These are phyloP conservation scores for Channa argus DNA, from an alignment of 2,113 vertebrate species.

Conservation along the genomic window DNA sequence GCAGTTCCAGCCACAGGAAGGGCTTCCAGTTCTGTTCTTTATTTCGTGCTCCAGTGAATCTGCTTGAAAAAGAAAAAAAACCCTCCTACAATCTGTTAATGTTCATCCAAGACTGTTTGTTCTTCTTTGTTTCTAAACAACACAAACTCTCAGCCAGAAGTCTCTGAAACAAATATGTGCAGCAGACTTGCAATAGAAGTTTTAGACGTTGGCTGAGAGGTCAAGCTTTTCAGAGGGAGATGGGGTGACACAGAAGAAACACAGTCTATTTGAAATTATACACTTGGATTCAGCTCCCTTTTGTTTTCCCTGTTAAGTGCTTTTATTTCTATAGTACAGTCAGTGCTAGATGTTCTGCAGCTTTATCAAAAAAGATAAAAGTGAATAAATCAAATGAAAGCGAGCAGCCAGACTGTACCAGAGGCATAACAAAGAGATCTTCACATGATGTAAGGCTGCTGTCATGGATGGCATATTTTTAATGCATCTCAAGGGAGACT, in stretches of 20 bases:
- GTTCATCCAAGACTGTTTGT: neutral
- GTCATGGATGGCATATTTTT: slow-evolving; percentile 49
- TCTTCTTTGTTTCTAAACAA: neutral
- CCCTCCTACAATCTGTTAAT: slow-evolving; percentile 8
- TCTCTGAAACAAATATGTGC: neutral
- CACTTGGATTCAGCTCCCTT: slow-evolving; percentile 20
- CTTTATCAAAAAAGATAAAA: slow-evolving; percentile 57
- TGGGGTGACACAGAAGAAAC: neutral
- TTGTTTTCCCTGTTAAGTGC: slow-evolving; percentile 33
- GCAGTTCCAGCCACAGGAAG: neutral
- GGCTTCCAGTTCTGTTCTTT: slow-evolving; percentile 4
- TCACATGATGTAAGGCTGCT: slow-evolving; percentile 57
- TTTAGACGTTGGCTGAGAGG: slow-evolving; percentile 1
- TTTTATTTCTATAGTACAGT: slow-evolving; percentile 27
- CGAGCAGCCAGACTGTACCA: slow-evolving; percentile 30
- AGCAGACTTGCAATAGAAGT: neutral
- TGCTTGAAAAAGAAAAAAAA: slow-evolving; percentile 1
- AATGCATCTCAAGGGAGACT: slow-evolving; percentile 35
- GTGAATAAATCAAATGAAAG: slow-evolving; percentile 58
- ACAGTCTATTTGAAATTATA: slow-evolving; percentile 14
- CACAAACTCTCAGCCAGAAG: neutral
- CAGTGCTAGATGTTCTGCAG: slow-evolving; percentile 17
- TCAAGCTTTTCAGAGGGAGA: slow-evolving; percentile 17
- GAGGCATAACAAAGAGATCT: slow-evolving; percentile 52
- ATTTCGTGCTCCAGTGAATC: slow-evolving; percentile 33